A percentile compares a stretch with the other conserved stretches of the same genome.
Evolutionary conservation across 2,797 vertebrate genomes (phyloP).

Genomic region (Urosaurus nigricauda): DNA sequence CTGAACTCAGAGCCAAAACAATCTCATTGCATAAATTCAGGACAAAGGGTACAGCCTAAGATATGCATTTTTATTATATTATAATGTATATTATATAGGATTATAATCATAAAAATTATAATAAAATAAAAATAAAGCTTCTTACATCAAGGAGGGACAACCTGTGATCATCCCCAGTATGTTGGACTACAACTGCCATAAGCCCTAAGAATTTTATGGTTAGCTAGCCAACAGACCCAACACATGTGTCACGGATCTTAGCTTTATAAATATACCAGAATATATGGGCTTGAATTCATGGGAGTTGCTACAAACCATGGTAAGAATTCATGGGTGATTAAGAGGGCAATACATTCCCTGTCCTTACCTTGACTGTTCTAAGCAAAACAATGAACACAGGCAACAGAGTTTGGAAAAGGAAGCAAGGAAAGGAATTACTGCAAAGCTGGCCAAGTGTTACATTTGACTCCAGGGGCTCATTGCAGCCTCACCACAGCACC

Average conservation of each 20-base stretch:
- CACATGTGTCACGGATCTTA: too few relatives aligned
- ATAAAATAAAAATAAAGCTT: background rate
- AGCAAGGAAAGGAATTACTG: background rate
- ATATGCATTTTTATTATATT: too few relatives aligned
- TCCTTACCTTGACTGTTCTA: background rate
- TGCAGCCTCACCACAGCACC: background rate
- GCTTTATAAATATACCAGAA: too few relatives aligned
- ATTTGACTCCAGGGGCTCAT: background rate
- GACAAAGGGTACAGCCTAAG: too few relatives aligned
- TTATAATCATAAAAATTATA: too few relatives aligned
- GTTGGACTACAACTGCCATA: background rate
- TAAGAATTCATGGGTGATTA: background rate
- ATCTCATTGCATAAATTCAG: background rate
- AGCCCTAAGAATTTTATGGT: background rate
- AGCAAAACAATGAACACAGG: background rate
- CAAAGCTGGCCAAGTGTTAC: too few relatives aligned
- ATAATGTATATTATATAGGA: too few relatives aligned
- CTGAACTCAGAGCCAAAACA: background rate
- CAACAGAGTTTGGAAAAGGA: background rate
- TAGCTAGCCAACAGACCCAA: too few relatives aligned
- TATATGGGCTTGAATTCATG: too few relatives aligned
- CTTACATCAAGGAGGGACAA: background rate
- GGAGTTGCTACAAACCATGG: background rate
- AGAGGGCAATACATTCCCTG: background rate
- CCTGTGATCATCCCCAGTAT: background rate